These are phyloP conservation scores for Malacoraja senta DNA, from an alignment of 2,797 vertebrate species.

Conservation along the genomic window DNA sequence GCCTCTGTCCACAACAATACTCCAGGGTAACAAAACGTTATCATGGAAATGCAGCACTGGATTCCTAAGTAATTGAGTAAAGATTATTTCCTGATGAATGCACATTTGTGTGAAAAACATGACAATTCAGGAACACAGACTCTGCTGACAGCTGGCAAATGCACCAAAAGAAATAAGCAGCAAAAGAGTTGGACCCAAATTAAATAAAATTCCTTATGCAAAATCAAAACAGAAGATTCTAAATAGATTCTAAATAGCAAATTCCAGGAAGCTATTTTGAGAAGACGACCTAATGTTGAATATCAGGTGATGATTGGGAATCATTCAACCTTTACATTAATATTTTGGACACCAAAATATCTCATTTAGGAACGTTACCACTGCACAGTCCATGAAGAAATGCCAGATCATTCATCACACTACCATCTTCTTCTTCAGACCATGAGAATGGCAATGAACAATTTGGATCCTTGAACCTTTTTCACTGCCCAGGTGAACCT, in stretches of 20 bases:
- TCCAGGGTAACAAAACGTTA: not conserved
- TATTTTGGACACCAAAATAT: not conserved
- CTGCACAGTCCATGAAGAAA: not conserved
- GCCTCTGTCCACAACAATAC: not conserved
- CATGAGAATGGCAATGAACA: too few relatives aligned
- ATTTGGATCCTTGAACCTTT: not conserved
- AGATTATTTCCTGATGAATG: conserved; percentile 23
- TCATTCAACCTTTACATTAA: not conserved
- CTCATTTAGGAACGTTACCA: not conserved
- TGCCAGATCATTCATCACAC: not conserved
- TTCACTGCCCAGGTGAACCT: not conserved
- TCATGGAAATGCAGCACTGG: not conserved
- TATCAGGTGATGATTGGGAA: not conserved
- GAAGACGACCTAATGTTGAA: not conserved
- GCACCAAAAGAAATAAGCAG: not conserved
- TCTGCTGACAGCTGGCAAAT: not conserved
- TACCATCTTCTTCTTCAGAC: not conserved
- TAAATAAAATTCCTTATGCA: conserved; percentile 2
- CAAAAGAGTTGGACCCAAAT: not conserved
- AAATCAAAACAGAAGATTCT: conserved; percentile 6
- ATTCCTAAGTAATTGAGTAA: not conserved
- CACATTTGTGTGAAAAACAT: not conserved
- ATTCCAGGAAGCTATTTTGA: not conserved
- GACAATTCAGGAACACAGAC: not conserved
- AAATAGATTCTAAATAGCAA: not conserved